Conservation (phyloP, 2,113 vertebrate genomes). For the Struthidea cinerea region DNA sequence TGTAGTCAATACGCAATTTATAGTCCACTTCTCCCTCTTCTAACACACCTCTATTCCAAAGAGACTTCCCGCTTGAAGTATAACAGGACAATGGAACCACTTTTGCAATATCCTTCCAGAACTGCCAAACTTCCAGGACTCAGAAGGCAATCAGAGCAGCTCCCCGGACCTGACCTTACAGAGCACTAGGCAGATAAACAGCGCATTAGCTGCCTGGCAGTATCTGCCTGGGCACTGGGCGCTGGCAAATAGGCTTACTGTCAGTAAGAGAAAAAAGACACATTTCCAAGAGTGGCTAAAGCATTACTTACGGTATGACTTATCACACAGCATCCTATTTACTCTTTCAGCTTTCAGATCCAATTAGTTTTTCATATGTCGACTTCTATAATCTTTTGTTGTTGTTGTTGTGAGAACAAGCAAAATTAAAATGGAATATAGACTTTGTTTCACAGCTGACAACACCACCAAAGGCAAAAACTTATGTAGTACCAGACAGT, state of each 20-base stretch:
- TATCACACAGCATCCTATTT: neutral
- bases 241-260: neutral
- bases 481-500: neutral
- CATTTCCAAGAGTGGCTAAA: neutral
- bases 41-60: neutral
- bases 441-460: neutral
- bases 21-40: neutral
- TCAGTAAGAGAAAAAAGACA: neutral
- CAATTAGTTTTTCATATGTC: neutral
- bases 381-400: too few species aligned
- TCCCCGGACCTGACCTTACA: neutral
- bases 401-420: neutral
- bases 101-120: neutral
- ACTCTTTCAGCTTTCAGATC: neutral
- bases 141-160: neutral
- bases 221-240: neutral
- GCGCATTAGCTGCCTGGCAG: fast-evolving
- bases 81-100: neutral
- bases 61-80: neutral
- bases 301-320: neutral
- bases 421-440: neutral
- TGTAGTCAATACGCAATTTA: neutral
- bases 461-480: neutral
- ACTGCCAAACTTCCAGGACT: fast-evolving
- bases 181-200: neutral